Evolutionary conservation across 2,113 vertebrate species (phyloP), one percentile per base, ranked within the genome.

Genomic region (Mirza zaza): DNA sequence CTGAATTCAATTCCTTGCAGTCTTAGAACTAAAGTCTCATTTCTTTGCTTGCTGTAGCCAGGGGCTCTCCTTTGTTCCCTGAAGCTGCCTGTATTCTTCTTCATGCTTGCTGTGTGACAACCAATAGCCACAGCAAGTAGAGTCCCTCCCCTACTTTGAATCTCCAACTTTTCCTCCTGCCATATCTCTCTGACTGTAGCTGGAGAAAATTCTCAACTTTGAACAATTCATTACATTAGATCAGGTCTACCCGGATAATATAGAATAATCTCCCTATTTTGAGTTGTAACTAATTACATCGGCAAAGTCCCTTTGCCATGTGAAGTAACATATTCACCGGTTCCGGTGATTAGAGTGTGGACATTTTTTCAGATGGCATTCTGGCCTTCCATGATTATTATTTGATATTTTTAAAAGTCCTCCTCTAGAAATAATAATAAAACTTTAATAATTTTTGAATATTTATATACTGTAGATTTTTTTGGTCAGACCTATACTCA

Each of bases 51-150:
- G 25, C 13, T 34, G 20, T 11, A 25, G n/a, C 12, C 50, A 6
- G 2, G 9, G 27, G 3, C 15, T 63, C 6, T 4, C 25, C 42
- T 61, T 20, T 11, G 3, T 13, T 36, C 20, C 42, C 8, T 7
- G 36, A 82, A 36, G 11, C 18, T 70, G 25, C 29, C 27, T 70
- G 7, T 68, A 2, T 27, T 50, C 15, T 17, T 29, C 23, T 39
- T 15, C 4, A 23, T 23, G 63, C 7, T 90, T 68, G 55, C 76
- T 23, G 21, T 17, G 48, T 34, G 9, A 20, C 8, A 71, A 9
- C 15, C 32, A n/a, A 29, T 3, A 75, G 34, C 21, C 32, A 21
- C 20, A 1, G 7, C 3, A 1, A 48, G 3, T 39, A 9, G 17
- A 75, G 17, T 71, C 29, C 1, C 27, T 68, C 20, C 45, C 8